phyloP scores from a whole-genome alignment of 35 echinoderm and acorn worm genomes.

The Amphiura filiformis region DNA sequence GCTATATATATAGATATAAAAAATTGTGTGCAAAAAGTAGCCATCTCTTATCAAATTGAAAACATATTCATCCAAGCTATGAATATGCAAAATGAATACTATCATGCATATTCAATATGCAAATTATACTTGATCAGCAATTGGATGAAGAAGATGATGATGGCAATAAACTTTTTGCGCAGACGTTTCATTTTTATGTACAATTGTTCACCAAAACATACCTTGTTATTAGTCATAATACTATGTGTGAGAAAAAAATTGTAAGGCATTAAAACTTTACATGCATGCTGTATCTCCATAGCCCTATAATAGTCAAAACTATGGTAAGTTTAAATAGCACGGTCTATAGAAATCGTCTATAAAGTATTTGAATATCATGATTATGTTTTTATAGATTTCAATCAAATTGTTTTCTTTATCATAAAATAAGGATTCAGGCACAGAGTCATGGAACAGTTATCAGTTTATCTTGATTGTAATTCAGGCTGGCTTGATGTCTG shows the following conservation, averaged over 20 bases:
- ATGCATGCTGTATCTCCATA: too few species aligned
- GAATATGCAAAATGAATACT: background rate
- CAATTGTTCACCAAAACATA: background rate
- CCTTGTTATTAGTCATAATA: background rate
- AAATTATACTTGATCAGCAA: background rate
- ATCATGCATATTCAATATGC: background rate
- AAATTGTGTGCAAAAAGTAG: background rate
- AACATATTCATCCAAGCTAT: background rate
- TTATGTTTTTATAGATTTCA: too few species aligned
- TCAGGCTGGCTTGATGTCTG: too few species aligned
- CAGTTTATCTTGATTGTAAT: too few species aligned
- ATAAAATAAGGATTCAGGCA: too few species aligned
- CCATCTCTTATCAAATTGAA: background rate
- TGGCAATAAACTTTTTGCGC: background rate
- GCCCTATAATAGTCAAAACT: too few species aligned
- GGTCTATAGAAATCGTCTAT: too few species aligned
- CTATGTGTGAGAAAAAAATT: background rate
- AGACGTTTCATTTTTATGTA: background rate
- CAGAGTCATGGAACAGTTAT: too few species aligned
- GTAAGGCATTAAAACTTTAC: background rate
- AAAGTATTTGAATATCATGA: too few species aligned
- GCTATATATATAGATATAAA: background rate
- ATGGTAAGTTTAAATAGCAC: too few species aligned
- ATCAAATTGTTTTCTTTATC: too few species aligned
- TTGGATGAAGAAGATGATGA: background rate